Evolutionary conservation across 2,888 invertebrate species (phyloP), one percentile per base, ranked within the genome.

Genomic region (Microctonus brassicae): DNA sequence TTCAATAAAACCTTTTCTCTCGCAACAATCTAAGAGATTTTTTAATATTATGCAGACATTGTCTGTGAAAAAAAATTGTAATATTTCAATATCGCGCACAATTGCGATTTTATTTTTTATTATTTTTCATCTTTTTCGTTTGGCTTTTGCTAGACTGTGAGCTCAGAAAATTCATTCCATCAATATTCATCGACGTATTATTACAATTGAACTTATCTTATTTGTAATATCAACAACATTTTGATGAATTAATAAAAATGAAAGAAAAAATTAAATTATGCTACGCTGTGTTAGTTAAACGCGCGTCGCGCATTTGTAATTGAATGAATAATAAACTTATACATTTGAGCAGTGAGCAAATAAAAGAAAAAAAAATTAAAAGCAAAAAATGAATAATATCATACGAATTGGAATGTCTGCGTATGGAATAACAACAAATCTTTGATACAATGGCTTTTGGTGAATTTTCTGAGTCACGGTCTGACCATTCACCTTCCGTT

Each of bases 371-470:
- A 10, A 17, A 33, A 36, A 75, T 42, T 69, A 75, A 75, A 72
- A 64, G 39, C 60, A 63, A 66, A 72, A 47, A 9, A 20, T 47
- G 26, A 34, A 24, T 39, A 66, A 34, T 39, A 66, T 53, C 70
- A 77, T 76, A 80, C 79, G 79, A 80, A 81, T 74, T 84, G 84
- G 84, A 84, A 84, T 84, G 84, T 84, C 73, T 84, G 76, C 76
- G 84, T 84, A 84, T 84, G 84, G 84, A 84, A 79, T 76, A 39
- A 36, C 39, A 13, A 47, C 47, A 78, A 81, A 75, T 76, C 69
- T 72, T 78, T 73, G 62, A 71, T 20, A 60, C 24, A 13, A 68
- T 53, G 13, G 65, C 17, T 55, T 53, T 36, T n/a, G 17, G 17
- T 47, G 73, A 79, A 75, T 80, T 77, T 76, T 80, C 79, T 78